Evolutionary conservation across 35 echinoderm and acorn worm genomes (phyloP).

Genomic region (Ophiothrix spiculata): DNA sequence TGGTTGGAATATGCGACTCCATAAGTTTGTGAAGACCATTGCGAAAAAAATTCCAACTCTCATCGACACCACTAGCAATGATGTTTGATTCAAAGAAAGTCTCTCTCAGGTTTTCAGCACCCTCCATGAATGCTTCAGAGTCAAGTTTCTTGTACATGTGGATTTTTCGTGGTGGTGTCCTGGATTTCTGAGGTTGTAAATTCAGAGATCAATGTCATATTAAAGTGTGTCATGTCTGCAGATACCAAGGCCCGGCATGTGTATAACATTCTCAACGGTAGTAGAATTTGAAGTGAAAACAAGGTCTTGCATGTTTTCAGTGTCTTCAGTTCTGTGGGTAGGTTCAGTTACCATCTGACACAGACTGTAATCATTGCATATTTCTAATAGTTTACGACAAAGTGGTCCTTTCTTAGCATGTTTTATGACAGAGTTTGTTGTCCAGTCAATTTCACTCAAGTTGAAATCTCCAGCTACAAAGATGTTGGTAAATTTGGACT

Average conservation of each 20-base stretch:
- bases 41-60: constrained; percentile 28
- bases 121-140: background rate
- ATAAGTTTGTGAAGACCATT: constrained; percentile 13
- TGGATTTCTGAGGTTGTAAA: background rate
- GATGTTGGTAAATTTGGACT: constrained; percentile 17
- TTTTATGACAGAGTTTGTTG: constrained; percentile 14
- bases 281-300: constrained; percentile 29
- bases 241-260: constrained; percentile 42
- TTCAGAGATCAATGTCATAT: too few relatives aligned
- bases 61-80: background rate
- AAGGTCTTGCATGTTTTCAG: constrained; percentile 11
- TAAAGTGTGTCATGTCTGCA: constrained; percentile 32
- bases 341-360: constrained; percentile 18
- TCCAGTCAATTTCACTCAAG: constrained; percentile 32
- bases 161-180: background rate
- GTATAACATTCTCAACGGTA: constrained; percentile 12
- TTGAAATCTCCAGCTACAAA: constrained; percentile 33
- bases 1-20: constrained; percentile 31
- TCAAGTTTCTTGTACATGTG: background rate
- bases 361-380: background rate
- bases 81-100: background rate
- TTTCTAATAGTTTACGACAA: constrained; percentile 31
- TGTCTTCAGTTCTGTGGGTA: constrained; percentile 26
- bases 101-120: constrained; percentile 15
- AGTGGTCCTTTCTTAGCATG: constrained; percentile 3